A percentile compares a stretch with the other conserved stretches of the same genome.
Evolutionary conservation across 2,888 invertebrate species (phyloP).

Genomic region (Netelia inedita): DNA sequence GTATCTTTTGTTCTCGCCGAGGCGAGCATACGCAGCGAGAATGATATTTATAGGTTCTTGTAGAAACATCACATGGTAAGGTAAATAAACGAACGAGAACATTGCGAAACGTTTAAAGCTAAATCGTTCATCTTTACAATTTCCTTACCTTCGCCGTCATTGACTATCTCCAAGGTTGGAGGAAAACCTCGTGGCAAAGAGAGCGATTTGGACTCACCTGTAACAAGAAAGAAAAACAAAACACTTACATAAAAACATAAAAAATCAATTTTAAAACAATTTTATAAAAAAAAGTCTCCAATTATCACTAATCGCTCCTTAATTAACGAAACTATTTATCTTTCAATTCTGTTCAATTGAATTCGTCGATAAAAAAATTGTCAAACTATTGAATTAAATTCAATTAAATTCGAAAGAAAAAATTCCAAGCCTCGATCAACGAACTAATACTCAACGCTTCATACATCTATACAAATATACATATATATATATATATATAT

Average conservation of each 20-base stretch:
- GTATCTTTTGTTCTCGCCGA: slow-evolving; percentile 38
- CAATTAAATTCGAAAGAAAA: too few relatives aligned
- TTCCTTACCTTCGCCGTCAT: slow-evolving; percentile 79
- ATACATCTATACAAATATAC: neutral
- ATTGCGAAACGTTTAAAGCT: neutral
- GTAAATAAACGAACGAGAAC: slow-evolving; percentile 39
- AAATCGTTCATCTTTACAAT: slow-evolving; percentile 12
- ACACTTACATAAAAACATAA: neutral
- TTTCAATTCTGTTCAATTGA: too few relatives aligned
- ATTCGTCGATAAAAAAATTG: too few relatives aligned
- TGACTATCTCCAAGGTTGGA: slow-evolving; percentile 74
- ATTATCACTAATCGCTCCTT: neutral
- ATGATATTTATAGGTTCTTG: slow-evolving; percentile 56
- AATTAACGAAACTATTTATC: too few relatives aligned
- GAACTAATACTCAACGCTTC: too few relatives aligned
- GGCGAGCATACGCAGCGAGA: slow-evolving; percentile 55
- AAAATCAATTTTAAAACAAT: slow-evolving; percentile 3
- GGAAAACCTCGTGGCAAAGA: slow-evolving; percentile 85
- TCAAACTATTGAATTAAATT: too few relatives aligned
- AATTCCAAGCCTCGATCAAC: too few relatives aligned
- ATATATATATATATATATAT: neutral
- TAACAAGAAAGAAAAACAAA: slow-evolving; percentile 82
- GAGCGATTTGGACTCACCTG: slow-evolving; percentile 88
- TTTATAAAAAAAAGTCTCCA: neutral
- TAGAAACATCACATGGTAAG: slow-evolving; percentile 15